Conservation (phyloP, 2,113 vertebrate species). For the Boleophthalmus pectinirostris region DNA sequence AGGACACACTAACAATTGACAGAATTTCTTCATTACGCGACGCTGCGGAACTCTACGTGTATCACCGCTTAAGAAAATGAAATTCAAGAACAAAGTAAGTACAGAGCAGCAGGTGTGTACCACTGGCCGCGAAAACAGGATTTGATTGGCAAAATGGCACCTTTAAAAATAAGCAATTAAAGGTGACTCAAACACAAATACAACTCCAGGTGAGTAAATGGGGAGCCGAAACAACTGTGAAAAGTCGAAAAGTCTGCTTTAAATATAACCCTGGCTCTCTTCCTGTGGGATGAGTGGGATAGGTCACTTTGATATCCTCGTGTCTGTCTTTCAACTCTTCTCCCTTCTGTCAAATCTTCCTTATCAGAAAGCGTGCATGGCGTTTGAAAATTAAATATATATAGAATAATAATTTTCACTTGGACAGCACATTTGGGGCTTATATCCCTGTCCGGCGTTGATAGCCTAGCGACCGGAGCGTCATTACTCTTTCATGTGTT, state of each 20-base stretch:
- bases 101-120: too few relatives aligned
- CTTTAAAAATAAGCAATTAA: too few relatives aligned
- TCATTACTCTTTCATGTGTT: slow-evolving; percentile 68
- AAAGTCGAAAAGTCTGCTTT: slow-evolving; percentile 20
- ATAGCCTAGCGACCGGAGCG: slow-evolving; percentile 40
- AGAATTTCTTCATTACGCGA: too few relatives aligned
- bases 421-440: slow-evolving; percentile 49
- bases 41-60: too few relatives aligned
- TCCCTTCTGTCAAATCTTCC: slow-evolving; percentile 43
- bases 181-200: too few relatives aligned
- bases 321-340: slow-evolving; percentile 43
- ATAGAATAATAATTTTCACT: slow-evolving; percentile 24
- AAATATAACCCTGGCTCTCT: slow-evolving; percentile 32
- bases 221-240: too few relatives aligned
- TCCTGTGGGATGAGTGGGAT: slow-evolving; percentile 35
- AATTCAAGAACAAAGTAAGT: too few relatives aligned
- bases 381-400: background rate
- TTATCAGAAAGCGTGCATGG: slow-evolving; percentile 34
- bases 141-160: too few relatives aligned
- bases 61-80: too few relatives aligned
- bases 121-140: too few relatives aligned
- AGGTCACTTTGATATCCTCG: slow-evolving; percentile 56
- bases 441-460: slow-evolving; percentile 46
- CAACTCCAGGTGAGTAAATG: too few relatives aligned
- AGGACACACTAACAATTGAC: too few relatives aligned